Evolutionary conservation across 1,140 invertebrate species (phyloP).

Genomic region (Megalonaias nervosa): DNA sequence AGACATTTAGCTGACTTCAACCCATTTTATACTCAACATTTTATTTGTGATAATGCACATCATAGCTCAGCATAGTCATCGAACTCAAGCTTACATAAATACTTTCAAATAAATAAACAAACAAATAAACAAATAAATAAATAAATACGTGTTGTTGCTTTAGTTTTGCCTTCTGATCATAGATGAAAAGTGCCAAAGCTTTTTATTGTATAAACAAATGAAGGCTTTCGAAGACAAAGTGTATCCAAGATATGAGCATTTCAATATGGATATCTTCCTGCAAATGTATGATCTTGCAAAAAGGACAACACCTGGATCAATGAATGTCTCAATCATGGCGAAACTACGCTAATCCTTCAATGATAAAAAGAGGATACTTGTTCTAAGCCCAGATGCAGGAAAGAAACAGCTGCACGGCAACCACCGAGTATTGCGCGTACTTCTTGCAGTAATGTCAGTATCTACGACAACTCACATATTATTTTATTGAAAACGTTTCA

Average conservation of each 20-base stretch:
- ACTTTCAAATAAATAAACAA: too few species aligned
- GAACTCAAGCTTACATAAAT: too few species aligned
- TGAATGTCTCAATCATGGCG: conserved; percentile 48
- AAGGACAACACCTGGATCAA: conserved; percentile 29
- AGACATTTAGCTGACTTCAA: too few species aligned
- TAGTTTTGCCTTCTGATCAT: conserved; percentile 53
- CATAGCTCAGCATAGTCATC: too few species aligned
- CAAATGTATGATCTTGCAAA: conserved; percentile 49
- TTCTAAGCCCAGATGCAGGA: conserved; percentile 33
- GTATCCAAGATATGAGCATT: conserved; percentile 51
- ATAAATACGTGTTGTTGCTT: too few species aligned
- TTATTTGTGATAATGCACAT: too few species aligned
- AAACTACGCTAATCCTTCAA: conserved; percentile 46
- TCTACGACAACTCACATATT: conserved; percentile 50
- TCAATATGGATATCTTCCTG: conserved; percentile 50
- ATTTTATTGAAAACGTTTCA: conserved; percentile 58
- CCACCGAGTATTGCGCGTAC: conserved; percentile 61
- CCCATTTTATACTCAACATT: too few species aligned
- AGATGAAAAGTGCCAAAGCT: conserved; percentile 53
- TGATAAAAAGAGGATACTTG: conserved; percentile 43
- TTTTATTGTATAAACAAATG: conserved; percentile 57
- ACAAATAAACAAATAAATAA: too few species aligned
- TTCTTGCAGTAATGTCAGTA: conserved; percentile 61
- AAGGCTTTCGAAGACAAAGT: conserved; percentile 62
- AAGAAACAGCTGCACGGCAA: conserved; percentile 27